Evolutionary conservation across 1,140 invertebrate genomes (phyloP), one percentile per base, ranked within the genome.

Genomic region (Sycobia sp.): DNA sequence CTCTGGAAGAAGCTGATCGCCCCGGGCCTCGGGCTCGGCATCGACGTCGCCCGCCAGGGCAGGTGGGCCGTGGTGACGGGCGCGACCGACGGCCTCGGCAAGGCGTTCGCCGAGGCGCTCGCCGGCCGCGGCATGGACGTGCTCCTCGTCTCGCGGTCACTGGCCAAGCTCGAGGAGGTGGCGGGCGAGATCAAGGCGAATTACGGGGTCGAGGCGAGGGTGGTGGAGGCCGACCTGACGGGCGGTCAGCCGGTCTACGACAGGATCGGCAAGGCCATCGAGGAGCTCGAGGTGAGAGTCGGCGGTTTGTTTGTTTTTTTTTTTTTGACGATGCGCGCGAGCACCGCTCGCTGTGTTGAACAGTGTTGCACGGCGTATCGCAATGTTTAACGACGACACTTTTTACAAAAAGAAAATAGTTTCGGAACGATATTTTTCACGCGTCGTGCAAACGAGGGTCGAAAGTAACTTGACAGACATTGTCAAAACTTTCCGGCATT

Each of bases 61-160:
- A 76, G 61, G 69, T 82, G 80, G 80, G 79, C 83, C 87, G 91
- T 97, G 60, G 82, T 96, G 0, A 97, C 95, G 29, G 95, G 95
- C 27, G 88, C 91, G 1, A 96, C 95, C 5, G 94, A 96, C 85
- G 95, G 95, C 9, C 89, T 97, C 70, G 95, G 95, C n/a, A 93
- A 92, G 79, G 92, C 91, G 2, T 96, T 91, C 76, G 91, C 92
- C 3, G 86, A 89, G 75, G 87, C 89, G 70, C 76, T 97, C 56
- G 95, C 95, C 0, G 82, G 87, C 38, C 85, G 86, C 67, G 94
- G 95, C 39, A 83, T 97, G 63, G 90, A 96, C 74, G 82, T 98
- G 32, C 87, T 97, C 29, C 82, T 99, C 50, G 90, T 99, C 54
- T 97, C 95, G 70, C 85, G 97, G 69, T 93, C 90, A 0, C 75